Evolutionary conservation across 2,888 invertebrate genomes (phyloP).

Genomic region (Euzetes globulus): DNA sequence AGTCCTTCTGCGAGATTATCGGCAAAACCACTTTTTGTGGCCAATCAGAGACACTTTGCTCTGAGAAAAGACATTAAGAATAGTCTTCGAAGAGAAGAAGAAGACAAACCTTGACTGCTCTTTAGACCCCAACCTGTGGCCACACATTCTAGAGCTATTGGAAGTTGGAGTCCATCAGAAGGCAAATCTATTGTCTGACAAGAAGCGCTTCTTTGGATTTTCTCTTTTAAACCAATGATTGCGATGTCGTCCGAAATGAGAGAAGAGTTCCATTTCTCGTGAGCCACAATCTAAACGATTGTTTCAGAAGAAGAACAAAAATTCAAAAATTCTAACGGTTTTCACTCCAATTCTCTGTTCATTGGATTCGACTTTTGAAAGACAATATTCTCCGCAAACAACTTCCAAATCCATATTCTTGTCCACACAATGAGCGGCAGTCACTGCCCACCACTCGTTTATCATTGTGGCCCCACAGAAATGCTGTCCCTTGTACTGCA

Average conservation of each 20-base stretch:
- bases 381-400: not conserved
- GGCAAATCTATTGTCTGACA: constrained; percentile 21
- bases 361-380: constrained; percentile 3
- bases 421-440: constrained; percentile 32
- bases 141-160: not conserved
- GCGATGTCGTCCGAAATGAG: constrained; percentile 26
- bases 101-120: too few species aligned
- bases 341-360: not conserved
- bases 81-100: too few species aligned
- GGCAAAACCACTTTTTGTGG: constrained; percentile 23
- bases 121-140: constrained; percentile 30
- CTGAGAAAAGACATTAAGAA: too few species aligned
- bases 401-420: not conserved
- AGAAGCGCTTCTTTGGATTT: not conserved
- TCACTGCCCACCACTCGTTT: not conserved
- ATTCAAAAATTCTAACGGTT: too few species aligned
- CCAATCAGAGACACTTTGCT: not conserved
- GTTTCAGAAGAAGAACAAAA: too few species aligned
- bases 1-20: not conserved
- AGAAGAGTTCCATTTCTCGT: constrained; percentile 22
- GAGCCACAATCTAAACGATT: not conserved
- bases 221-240: not conserved
- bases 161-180: not conserved
- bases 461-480: constrained; percentile 30
- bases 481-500: constrained; percentile 15